Base-by-base conservation (phyloP, 2,888 invertebrate species). In the Drosophila helvetica region DNA sequence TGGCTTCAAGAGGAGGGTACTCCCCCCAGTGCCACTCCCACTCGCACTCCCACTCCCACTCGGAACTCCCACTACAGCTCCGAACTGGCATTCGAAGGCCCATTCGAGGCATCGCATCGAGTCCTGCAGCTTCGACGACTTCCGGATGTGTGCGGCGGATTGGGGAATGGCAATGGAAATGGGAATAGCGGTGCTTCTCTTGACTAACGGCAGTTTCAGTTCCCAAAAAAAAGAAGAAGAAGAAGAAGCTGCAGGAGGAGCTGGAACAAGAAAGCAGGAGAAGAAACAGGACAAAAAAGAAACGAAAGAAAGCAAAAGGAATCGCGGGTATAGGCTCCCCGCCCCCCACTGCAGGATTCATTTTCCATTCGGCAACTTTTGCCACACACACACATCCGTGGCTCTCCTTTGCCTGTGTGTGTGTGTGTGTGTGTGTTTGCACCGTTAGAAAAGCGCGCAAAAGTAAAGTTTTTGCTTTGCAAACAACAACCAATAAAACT, bases 401-500 rank as follows among this genome's bases (percentile, higher is more conserved):
- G 15, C 17, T 6, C 8, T 17, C 8, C 62, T 53, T 66, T 73
- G 15, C 5, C 38, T 38, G 33, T 38, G 15, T 19, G 19, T 5
- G 8, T n/a, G 42, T 46, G 30, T 25, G 18, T 30, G 45, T 45
- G 45, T 45, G 60, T 53, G 12, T 53, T 46, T 46, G 50, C 68
- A 61, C 70, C 79, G 87, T 81, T 81, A 71, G 83, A 75, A 72
- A 80, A 75, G 76, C 79, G 82, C 75, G 78, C 74, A 75, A 86
- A 82, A 81, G 85, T 81, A 82, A 88, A 84, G 85, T 87, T 86
- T 83, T 85, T 81, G 80, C 85, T 88, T 75, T 79, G 75, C 78
- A 88, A 85, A 83, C 83, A 89, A 83, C 83, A 89, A 86, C 80
- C 86, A 90, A 90, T 89, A 90, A 90, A 89, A 89, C 80, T 89